These are phyloP conservation scores for Tenualosa ilisha DNA, from an alignment of 2,797 vertebrate genomes.

Conservation along the genomic window DNA sequence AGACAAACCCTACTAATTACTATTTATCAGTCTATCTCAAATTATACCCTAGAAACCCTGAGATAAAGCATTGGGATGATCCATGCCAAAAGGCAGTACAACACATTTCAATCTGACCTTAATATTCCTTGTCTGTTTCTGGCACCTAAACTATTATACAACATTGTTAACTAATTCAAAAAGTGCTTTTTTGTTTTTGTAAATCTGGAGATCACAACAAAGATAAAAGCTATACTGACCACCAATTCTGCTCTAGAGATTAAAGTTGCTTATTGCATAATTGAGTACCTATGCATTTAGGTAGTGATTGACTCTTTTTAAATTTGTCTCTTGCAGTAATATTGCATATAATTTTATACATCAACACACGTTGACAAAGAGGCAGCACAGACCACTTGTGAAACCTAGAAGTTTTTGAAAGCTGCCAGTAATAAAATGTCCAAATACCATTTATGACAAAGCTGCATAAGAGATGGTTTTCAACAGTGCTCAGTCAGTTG, in stretches of 20 bases:
- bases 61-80: slow-evolving; percentile 22
- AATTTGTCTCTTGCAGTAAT: slow-evolving; percentile 15
- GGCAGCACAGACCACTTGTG: background rate
- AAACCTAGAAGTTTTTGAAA: background rate
- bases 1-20: slow-evolving; percentile 11
- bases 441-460: background rate
- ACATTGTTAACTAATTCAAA: slow-evolving; percentile 10
- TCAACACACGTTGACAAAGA: slow-evolving; percentile 8
- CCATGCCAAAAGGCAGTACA: slow-evolving; percentile 15
- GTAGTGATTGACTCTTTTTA: slow-evolving; percentile 8
- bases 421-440: background rate
- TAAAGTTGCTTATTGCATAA: slow-evolving; percentile 16
- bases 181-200: slow-evolving; percentile 12
- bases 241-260: background rate
- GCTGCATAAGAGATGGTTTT: slow-evolving; percentile 8
- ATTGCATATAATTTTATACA: slow-evolving; percentile 19
- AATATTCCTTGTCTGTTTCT: background rate
- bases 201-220: slow-evolving; percentile 2
- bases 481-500: background rate
- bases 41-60: slow-evolving; percentile 20
- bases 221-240: slow-evolving; percentile 23
- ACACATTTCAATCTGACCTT: background rate
- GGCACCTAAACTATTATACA: background rate
- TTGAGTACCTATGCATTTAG: slow-evolving; percentile 13
- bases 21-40: slow-evolving; percentile 9